A percentile compares a stretch with the other conserved stretches of the same genome.
phyloP scores from a whole-genome alignment of 2,797 vertebrate genomes.

The Delichon dasypus region DNA sequence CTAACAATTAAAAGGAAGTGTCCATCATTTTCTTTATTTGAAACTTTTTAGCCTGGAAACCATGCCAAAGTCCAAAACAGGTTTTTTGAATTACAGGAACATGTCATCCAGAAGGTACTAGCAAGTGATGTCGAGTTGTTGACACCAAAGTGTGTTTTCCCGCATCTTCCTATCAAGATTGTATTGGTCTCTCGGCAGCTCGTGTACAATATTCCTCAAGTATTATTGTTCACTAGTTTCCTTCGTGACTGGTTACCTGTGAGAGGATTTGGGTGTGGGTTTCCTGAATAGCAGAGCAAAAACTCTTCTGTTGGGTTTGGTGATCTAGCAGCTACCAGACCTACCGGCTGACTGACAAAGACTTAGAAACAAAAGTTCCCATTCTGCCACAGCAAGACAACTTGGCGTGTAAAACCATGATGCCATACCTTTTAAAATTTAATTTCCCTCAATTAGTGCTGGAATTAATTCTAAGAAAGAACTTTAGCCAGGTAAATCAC shows the following conservation, averaged over 20 bases:
- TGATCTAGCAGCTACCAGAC: neutral
- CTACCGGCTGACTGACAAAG: neutral
- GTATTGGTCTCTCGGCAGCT: neutral
- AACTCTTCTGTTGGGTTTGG: neutral
- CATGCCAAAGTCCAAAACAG: neutral
- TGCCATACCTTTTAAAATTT: neutral
- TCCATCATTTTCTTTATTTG: neutral
- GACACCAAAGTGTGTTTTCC: neutral
- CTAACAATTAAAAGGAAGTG: neutral
- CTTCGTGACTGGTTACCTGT: neutral
- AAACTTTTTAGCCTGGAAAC: neutral
- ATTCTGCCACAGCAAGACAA: neutral
- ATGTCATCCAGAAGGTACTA: neutral
- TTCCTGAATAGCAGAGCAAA: neutral
- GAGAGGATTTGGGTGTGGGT: neutral
- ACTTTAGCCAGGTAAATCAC: neutral
- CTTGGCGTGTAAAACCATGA: neutral
- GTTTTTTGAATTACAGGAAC: neutral
- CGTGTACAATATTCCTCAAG: accelerated
- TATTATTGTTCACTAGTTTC: neutral
- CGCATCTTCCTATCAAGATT: neutral
- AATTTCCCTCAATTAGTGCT: neutral
- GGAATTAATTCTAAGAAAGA: neutral
- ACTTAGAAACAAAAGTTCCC: neutral
- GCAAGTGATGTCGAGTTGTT: neutral